phyloP scores from a whole-genome alignment of 2,888 invertebrate species.

The Eristalis intricaria region DNA sequence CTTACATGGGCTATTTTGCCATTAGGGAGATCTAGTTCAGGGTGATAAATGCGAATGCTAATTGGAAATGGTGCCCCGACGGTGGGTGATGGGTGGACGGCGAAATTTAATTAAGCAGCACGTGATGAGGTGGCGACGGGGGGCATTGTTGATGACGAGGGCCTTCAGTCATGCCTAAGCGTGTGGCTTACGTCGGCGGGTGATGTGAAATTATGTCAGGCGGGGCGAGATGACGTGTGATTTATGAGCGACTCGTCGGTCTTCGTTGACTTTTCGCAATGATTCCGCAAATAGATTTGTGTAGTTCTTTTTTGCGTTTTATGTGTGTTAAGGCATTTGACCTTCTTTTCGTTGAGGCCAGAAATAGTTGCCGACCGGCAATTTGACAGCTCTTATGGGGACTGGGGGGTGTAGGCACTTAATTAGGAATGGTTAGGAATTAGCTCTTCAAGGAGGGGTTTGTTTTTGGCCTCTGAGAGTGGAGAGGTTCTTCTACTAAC shows the following conservation, averaged over 20 bases:
- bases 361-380: neutral
- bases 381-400: too few species aligned
- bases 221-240: neutral
- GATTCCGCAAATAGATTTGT: neutral
- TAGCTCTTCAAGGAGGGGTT: too few species aligned
- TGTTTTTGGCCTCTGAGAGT: too few species aligned
- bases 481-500: too few species aligned
- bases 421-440: too few species aligned
- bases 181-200: neutral
- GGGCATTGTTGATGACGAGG: neutral
- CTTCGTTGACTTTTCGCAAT: neutral
- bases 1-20: neutral
- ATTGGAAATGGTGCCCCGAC: constrained; percentile 10
- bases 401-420: too few species aligned
- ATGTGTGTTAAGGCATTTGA: neutral
- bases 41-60: constrained; percentile 26
- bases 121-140: neutral
- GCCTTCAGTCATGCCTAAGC: neutral
- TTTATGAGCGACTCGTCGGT: neutral
- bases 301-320: neutral
- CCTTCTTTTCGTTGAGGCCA: neutral
- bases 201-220: neutral
- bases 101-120: neutral
- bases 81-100: neutral
- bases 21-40: constrained; percentile 15